These are phyloP conservation scores for Hemibagrus wyckioides DNA, from an alignment of 2,113 vertebrate genomes.

Conservation along the genomic window DNA sequence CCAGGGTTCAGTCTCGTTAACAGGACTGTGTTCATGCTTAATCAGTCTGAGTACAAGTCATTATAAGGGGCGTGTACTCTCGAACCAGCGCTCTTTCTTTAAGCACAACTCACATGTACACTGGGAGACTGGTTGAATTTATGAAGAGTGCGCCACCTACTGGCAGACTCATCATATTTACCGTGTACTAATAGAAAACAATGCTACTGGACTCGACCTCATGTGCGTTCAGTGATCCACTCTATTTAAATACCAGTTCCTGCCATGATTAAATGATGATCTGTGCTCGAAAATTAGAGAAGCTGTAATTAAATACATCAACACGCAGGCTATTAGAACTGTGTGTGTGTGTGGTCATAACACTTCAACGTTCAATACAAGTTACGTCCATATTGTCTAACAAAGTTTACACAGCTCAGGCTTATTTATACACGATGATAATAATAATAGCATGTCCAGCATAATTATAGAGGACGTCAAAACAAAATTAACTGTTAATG, in stretches of 20 bases:
- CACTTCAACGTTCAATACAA: background rate
- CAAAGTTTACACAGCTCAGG: background rate
- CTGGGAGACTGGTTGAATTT: conserved; percentile 35
- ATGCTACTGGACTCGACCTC: background rate
- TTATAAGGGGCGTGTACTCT: background rate
- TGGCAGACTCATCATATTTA: conserved; percentile 42
- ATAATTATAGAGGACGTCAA: background rate
- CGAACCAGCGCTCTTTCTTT: background rate
- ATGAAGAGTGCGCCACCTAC: conserved; percentile 75
- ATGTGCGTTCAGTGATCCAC: background rate
- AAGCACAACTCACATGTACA: background rate
- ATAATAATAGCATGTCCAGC: background rate
- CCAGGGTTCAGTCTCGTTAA: background rate
- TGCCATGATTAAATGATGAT: background rate
- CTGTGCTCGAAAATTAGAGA: background rate
- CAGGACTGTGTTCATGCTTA: background rate
- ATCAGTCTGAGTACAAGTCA: background rate
- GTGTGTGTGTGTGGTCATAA: background rate
- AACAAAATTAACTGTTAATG: background rate
- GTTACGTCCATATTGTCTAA: background rate
- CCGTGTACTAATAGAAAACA: background rate
- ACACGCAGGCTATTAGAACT: background rate
- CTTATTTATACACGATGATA: background rate
- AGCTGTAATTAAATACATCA: background rate
- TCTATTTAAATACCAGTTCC: background rate